These are phyloP conservation scores for Gavialis gangeticus DNA, from an alignment of 2,113 vertebrate genomes.

Conservation along the genomic window DNA sequence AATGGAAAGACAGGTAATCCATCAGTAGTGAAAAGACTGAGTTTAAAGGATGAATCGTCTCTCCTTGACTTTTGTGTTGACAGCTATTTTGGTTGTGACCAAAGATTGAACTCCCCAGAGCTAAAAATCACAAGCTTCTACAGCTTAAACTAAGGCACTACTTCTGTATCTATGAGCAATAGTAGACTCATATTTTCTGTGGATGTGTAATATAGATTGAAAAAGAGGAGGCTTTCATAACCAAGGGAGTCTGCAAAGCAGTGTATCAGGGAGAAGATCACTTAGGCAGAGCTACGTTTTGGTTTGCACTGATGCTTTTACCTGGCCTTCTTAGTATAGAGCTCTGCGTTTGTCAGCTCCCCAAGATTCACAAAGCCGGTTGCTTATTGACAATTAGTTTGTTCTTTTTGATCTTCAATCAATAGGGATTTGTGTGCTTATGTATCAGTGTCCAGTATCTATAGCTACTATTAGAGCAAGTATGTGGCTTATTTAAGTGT, in stretches of 20 bases:
- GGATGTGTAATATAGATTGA: not conserved
- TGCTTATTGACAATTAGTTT: not conserved
- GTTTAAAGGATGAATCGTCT: not conserved
- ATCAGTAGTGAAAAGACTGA: not conserved
- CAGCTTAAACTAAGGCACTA: not conserved
- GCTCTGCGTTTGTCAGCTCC: not conserved
- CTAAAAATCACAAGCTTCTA: not conserved
- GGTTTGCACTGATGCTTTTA: not conserved
- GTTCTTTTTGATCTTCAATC: not conserved
- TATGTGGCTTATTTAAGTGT: not conserved
- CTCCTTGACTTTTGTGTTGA: fast-evolving
- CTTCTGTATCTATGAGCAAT: not conserved
- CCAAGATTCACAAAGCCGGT: not conserved
- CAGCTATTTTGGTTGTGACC: not conserved
- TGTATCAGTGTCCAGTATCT: not conserved
- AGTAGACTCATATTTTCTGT: not conserved
- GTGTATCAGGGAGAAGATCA: not conserved
- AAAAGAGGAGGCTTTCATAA: not conserved
- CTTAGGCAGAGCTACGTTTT: not conserved
- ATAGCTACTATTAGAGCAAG: not conserved
- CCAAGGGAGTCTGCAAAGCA: fast-evolving
- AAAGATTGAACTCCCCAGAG: not conserved
- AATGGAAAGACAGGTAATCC: not conserved
- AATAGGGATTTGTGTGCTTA: not conserved
- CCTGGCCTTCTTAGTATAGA: not conserved